Percentiles rank a stretch among this genome's conserved stretches.
Evolutionary conservation across 2,797 vertebrate genomes (phyloP).

Genomic region (Sebastes steindachneri): DNA sequence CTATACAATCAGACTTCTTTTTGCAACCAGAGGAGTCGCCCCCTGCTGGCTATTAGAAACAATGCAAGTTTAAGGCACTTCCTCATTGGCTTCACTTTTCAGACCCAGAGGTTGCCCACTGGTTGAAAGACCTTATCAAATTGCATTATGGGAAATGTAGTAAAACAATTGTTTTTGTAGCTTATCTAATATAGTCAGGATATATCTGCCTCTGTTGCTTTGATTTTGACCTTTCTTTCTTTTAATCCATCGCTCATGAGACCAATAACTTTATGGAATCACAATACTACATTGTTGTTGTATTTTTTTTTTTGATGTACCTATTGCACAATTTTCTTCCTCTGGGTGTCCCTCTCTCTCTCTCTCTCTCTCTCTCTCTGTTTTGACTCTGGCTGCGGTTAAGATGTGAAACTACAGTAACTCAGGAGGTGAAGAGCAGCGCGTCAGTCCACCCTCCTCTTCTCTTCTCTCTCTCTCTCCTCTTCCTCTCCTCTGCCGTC

Average conservation of each 20-base stretch:
- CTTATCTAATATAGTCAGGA: neutral
- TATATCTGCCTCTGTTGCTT: neutral
- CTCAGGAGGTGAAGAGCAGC: conserved; percentile 44
- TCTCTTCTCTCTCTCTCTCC: neutral
- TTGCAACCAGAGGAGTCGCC: no score
- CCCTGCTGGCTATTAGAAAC: no score
- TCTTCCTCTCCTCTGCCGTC: neutral
- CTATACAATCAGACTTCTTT: no score
- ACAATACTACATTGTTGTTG: neutral
- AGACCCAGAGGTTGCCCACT: no score
- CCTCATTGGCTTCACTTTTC: no score
- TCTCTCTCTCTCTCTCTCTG: neutral
- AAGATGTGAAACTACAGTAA: conserved; percentile 37
- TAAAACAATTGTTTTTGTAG: no score
- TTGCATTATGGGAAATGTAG: conserved; percentile 1
- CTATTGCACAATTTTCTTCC: neutral
- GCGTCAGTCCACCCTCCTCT: conserved; percentile 11
- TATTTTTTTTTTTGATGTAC: neutral
- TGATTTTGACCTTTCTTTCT: neutral
- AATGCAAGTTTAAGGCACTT: no score
- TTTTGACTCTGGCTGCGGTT: neutral
- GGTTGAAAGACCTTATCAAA: neutral
- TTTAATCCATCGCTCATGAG: neutral
- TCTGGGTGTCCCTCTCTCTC: neutral
- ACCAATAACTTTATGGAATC: neutral